Evolutionary conservation across 2,113 vertebrate genomes (phyloP).

Genomic region (Carollia perspicillata): DNA sequence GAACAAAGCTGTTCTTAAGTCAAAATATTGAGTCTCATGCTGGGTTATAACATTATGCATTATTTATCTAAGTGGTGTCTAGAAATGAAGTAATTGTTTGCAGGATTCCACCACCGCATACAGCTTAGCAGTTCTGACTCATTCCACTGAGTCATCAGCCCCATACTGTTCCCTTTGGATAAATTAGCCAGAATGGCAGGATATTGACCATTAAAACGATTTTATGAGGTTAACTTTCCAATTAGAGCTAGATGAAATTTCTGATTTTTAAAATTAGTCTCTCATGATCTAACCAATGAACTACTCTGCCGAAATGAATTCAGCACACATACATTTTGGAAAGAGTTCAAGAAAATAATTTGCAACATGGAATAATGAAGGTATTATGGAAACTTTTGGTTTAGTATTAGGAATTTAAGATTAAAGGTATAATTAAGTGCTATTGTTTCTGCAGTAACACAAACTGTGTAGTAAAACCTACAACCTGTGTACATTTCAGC

Average conservation of each 20-base stretch:
- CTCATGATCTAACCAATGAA: not conserved
- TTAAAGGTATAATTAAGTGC: not conserved
- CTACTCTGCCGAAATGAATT: not conserved
- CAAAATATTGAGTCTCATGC: slow-evolving; percentile 25
- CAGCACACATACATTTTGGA: not conserved
- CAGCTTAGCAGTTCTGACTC: not conserved
- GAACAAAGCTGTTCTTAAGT: slow-evolving; percentile 29
- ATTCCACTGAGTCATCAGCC: slow-evolving; percentile 15
- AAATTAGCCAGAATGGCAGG: slow-evolving; percentile 10
- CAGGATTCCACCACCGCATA: not conserved
- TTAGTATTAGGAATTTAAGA: not conserved
- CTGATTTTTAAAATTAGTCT: slow-evolving; percentile 29
- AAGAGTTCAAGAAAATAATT: not conserved
- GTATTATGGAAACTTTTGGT: not conserved
- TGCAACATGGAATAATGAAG: not conserved
- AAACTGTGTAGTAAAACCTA: not conserved
- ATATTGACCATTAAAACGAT: slow-evolving; percentile 42
- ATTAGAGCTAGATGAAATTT: slow-evolving; percentile 29
- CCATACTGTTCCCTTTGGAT: not conserved
- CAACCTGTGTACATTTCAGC: not conserved
- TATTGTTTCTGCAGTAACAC: not conserved
- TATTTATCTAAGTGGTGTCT: slow-evolving; percentile 51
- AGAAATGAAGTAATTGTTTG: slow-evolving; percentile 52
- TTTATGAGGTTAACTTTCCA: slow-evolving; percentile 46
- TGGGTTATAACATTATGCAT: slow-evolving; percentile 53